A percentile compares a stretch with the other conserved stretches of the same genome.
Evolutionary conservation across 2,113 vertebrate species (phyloP).

Genomic region (Polypterus bichir): DNA sequence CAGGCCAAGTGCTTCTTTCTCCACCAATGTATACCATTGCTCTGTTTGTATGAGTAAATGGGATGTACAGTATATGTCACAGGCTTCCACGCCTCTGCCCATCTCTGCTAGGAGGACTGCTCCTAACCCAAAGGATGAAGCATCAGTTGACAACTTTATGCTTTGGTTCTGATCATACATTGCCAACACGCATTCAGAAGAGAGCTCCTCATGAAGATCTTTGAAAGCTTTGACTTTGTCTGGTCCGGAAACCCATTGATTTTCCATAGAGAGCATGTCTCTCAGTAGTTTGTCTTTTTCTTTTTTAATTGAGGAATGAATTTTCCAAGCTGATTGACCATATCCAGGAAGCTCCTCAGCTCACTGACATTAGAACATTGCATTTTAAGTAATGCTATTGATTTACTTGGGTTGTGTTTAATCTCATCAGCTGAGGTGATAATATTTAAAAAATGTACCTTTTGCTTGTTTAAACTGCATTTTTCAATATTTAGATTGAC

Average conservation of each 20-base stretch:
- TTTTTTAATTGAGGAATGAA: conserved; percentile 1
- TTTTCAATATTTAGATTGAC: neutral
- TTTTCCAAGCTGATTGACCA: neutral
- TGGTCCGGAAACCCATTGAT: neutral
- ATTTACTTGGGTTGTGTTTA: neutral
- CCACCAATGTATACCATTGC: conserved; percentile 3
- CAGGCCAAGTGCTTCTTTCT: neutral
- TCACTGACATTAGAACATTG: neutral
- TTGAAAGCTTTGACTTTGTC: neutral
- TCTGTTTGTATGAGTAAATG: neutral
- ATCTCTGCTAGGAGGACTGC: neutral
- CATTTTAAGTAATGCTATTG: neutral
- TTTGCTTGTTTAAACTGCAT: neutral
- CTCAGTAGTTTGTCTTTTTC: conserved; percentile 9
- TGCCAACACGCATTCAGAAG: neutral
- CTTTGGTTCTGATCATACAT: conserved; percentile 2
- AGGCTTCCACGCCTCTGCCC: neutral
- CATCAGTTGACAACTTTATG: conserved; percentile 9
- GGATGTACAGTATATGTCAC: neutral
- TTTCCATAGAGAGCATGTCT: neutral
- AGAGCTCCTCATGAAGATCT: neutral
- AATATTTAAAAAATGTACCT: neutral
- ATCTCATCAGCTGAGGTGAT: neutral
- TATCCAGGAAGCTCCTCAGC: neutral
- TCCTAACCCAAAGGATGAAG: neutral